Evolutionary conservation across 2,797 vertebrate species (phyloP), one percentile per base, ranked within the genome.

Genomic region (Enteromius mattozi): DNA sequence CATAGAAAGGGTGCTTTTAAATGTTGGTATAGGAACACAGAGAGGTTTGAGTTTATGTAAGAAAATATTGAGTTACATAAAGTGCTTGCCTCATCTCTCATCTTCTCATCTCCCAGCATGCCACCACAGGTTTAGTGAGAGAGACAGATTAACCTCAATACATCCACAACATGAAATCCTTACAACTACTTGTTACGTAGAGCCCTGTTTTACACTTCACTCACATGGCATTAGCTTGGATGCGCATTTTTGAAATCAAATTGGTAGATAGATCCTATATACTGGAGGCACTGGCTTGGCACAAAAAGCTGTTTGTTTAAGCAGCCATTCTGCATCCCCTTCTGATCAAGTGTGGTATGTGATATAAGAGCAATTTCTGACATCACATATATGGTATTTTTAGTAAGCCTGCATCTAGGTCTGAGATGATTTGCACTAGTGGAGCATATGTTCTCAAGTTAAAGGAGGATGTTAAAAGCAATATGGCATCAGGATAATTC

Each of bases 81-180:
- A 74, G 68, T 51, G 47, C 66, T 81, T 65, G 56, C 51, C 77
- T 84, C 82, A 77, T 78, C 54, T 65, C 66, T 80, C 79, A 77
- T 84, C 86, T 69, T 85, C 54, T 76, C 59, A 79, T 88, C 82
- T 87, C 88, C 35, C 85, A 83, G 88, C 82, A 81, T 82, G 72
- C 47, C 80, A 69, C 42, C 70, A 85, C 63, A 78, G 79, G 72
- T 86, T 87, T 87, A 87, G 78, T 68, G 84, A 79, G 68, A 85
- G 74, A 85, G 83, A 85, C 86, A 85, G 88, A 89, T 89, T 89
- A 87, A 88, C 88, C 87, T 87, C 71, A 86, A 89, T 90, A 82
- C 87, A 88, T 86, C 71, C 76, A 78, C 78, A 85, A 88, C 68
- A 85, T 78, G 54, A 89, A 88, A 88, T 81, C 84, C 84, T 81